Evolutionary conservation across 2,888 invertebrate species (phyloP), one percentile per base, ranked within the genome.

Genomic region (Lypha dubia): DNA sequence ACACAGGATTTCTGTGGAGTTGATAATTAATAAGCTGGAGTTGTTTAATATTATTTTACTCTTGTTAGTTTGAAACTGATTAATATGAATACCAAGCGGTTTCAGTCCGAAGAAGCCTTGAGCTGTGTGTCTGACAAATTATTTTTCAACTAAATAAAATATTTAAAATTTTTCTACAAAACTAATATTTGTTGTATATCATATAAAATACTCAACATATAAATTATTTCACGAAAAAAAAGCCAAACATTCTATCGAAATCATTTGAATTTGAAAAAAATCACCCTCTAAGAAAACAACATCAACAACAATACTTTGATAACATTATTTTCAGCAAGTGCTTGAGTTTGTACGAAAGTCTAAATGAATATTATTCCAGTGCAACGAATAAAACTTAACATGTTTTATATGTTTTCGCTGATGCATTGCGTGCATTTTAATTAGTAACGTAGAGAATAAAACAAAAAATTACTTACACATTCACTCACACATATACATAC

Each of bases 391-490:
- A 68, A 44, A 53, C n/a, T 68, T 24, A n/a, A 49, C 58, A 60
- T 67, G 67, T 77, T 74, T 74, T 74, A 80, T 65, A 58, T 84
- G 60, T 71, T 79, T 84, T 75, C 53, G 76, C 38, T 60, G 75
- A 84, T 79, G 75, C 79, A 67, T 71, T 79, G 84, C 84, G 77
- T 80, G 77, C 67, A 84, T 84, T 77, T 81, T 84, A 84, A 84
- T 84, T 81, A 84, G 80, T 81, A 77, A 77, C 80, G 65, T 71
- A 46, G 41, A 49, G 38, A 44, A 51, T 38, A 51, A 56, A 41
- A 60, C 44, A 44, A 56, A 71, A 68, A 63, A n/a, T n/a, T n/a
- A 35, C 73, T 20, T 56, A 68, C 22, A 71, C 28, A 51, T 8
- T 41, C 38, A 35, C 32, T 1, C 3, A 62, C 11, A 38, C 38